Base-by-base conservation (phyloP, 2,888 invertebrate genomes). In the Trachelus tabidus region DNA sequence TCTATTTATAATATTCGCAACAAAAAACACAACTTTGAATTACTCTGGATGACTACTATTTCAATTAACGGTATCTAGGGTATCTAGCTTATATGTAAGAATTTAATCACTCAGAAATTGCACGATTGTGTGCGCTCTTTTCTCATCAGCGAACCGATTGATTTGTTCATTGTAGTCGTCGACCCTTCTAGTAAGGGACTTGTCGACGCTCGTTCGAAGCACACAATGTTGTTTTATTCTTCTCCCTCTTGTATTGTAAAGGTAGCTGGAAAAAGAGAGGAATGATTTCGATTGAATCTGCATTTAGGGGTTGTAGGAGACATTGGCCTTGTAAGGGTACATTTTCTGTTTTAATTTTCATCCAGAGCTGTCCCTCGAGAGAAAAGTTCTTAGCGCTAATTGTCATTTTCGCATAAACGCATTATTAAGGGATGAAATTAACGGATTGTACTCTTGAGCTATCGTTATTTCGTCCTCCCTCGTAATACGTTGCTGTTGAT, bases 1-100 rank as follows among this genome's bases (percentile, higher is more conserved):
- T 77, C 78, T 79, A 79, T 76, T 78, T 78, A 78, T 78, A 78
- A 78, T 78, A 40, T 37, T 78, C 35, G 56, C 30, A 73, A 73
- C 68, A 69, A 73, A 71, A 78, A 73, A 23, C 69, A 77, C 77
- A 71, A 37, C 33, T 40, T 40, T 77, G 69, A 75, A 40, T 71
- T 71, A 69, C 11, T 35, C 23, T 56, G 56, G 23, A 56, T 56
- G 23, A 23, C 23, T 56, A 23, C 9, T 56, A 56, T 56, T 56
- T 23, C 23, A 23, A 56, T 56, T 23, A 56, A 23, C 23, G 56
- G 23, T 56, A 56, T 23, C 23, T 9, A 56, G 23, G 23, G 56
- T 23, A 56, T 56, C 23, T 23, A 56, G 9, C 23, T 56, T 56
- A 23, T 9, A 56, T 23, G 23, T 23, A 56, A 23, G 9, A 56